Conservation (phyloP, 2,888 invertebrate species). For the Ceramica pisi region DNA sequence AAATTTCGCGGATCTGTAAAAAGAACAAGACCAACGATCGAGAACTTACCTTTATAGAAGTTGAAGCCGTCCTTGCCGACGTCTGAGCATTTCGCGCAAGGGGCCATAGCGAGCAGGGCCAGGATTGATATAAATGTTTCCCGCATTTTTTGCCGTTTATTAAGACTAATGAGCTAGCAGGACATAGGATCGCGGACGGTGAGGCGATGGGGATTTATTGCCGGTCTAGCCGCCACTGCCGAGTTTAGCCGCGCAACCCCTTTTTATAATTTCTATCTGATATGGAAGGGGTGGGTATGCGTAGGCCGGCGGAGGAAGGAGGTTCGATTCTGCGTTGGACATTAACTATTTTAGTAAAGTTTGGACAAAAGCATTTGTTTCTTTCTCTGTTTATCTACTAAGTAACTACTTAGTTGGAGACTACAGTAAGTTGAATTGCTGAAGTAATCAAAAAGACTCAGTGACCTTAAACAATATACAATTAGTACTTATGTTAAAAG, state of each 20-base stretch:
- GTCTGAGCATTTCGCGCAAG: constrained; percentile 75
- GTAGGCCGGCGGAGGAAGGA: constrained; percentile 32
- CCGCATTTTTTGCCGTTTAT: constrained; percentile 79
- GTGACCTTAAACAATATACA: too few relatives aligned
- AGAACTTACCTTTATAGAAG: constrained; percentile 84
- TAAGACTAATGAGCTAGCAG: constrained; percentile 74
- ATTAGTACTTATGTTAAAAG: too few relatives aligned
- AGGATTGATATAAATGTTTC: constrained; percentile 83
- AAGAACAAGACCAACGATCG: constrained; percentile 45
- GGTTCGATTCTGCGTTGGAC: constrained; percentile 61
- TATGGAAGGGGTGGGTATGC: constrained; percentile 39
- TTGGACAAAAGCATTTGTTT: background rate
- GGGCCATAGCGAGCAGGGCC: constrained; percentile 75
- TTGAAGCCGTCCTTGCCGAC: constrained; percentile 85
- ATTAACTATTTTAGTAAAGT: background rate
- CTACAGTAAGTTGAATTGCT: background rate
- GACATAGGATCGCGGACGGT: constrained; percentile 64
- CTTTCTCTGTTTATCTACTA: background rate
- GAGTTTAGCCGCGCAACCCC: constrained; percentile 58
- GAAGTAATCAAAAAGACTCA: background rate
- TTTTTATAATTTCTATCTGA: constrained; percentile 79
- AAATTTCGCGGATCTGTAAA: constrained; percentile 11
- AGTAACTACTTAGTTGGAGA: background rate
- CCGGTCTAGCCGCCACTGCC: constrained; percentile 66
- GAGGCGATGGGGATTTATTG: constrained; percentile 63